phyloP scores from a whole-genome alignment of 2,113 vertebrate species.

The Triplophysa siluroides region DNA sequence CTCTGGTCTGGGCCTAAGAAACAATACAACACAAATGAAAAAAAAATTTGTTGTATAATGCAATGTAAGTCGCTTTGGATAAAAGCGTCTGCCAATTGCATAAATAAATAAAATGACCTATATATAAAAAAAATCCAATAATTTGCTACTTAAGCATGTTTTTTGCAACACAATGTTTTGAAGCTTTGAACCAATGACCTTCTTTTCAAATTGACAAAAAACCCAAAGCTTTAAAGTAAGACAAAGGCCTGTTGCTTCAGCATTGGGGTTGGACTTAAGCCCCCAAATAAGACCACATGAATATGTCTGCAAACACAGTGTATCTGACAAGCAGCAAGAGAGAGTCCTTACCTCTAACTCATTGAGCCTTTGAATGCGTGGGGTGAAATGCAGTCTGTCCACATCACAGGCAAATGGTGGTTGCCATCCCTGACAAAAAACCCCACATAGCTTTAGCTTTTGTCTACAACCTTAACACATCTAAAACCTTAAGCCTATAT shows the following conservation, averaged over 20 bases:
- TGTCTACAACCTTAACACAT: background rate
- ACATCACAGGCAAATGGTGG: slow-evolving; percentile 97
- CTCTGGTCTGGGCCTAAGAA: slow-evolving; percentile 91
- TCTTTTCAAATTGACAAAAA: background rate
- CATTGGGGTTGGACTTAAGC: background rate
- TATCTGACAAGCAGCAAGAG: background rate
- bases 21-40: slow-evolving; percentile 13
- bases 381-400: slow-evolving; percentile 95
- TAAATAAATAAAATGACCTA: too few species aligned
- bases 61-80: too few species aligned
- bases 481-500: background rate
- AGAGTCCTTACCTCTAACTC: slow-evolving; percentile 87
- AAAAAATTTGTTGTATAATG: too few species aligned
- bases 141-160: background rate
- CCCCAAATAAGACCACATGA: background rate
- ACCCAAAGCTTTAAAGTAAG: background rate
- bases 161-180: background rate
- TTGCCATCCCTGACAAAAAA: slow-evolving; percentile 86
- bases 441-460: background rate
- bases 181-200: slow-evolving; percentile 16
- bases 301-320: slow-evolving; percentile 10
- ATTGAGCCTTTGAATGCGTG: slow-evolving; percentile 96
- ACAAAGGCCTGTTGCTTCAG: background rate
- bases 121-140: too few species aligned
- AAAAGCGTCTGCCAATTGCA: too few species aligned